Percentiles rank a stretch among this genome's conserved stretches.
These are phyloP conservation scores for Monopis laevigella DNA, from an alignment of 2,888 invertebrate species.

Conservation along the genomic window DNA sequence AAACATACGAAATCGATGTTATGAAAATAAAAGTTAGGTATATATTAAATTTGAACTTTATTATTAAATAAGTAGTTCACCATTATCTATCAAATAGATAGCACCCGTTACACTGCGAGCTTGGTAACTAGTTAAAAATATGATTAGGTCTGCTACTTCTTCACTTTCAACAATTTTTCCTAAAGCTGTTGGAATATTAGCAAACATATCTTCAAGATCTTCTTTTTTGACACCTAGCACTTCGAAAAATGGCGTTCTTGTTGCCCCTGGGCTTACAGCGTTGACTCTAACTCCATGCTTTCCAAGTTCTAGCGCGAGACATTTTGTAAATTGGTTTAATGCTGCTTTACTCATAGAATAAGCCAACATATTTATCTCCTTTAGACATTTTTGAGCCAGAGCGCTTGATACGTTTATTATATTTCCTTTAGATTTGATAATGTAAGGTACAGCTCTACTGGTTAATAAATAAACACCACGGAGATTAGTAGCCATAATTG, in stretches of 20 bases:
- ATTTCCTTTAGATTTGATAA: conserved; percentile 9
- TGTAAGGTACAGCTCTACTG: conserved; percentile 5
- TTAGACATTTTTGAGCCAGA: conserved; percentile 6
- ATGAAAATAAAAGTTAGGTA: too few species aligned
- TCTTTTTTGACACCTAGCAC: conserved; percentile 78
- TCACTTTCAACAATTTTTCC: conserved; percentile 82
- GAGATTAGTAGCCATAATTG: conserved; percentile 7
- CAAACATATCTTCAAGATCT: conserved; percentile 69
- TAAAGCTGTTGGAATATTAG: conserved; percentile 85
- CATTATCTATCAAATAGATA: conserved; percentile 52
- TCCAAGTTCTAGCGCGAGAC: conserved; percentile 85
- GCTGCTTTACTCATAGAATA: conserved; percentile 94
- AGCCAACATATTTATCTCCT: conserved; percentile 6
- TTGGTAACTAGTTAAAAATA: conserved; percentile 87
- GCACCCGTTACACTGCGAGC: conserved; percentile 93
- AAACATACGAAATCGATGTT: too few species aligned
- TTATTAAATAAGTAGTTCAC: conserved; percentile 41
- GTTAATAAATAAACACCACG: conserved; percentile 5
- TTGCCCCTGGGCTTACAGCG: conserved; percentile 92
- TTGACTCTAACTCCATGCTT: conserved; percentile 83
- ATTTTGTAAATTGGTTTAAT: conserved; percentile 91
- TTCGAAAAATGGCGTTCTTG: conserved; percentile 70
- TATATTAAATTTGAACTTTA: too few species aligned
- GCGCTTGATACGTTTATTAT: conserved; percentile 13
- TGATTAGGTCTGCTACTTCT: conserved; percentile 89